These are phyloP conservation scores for Poeciliopsis prolifica DNA, from an alignment of 2,113 vertebrate genomes.

Conservation along the genomic window DNA sequence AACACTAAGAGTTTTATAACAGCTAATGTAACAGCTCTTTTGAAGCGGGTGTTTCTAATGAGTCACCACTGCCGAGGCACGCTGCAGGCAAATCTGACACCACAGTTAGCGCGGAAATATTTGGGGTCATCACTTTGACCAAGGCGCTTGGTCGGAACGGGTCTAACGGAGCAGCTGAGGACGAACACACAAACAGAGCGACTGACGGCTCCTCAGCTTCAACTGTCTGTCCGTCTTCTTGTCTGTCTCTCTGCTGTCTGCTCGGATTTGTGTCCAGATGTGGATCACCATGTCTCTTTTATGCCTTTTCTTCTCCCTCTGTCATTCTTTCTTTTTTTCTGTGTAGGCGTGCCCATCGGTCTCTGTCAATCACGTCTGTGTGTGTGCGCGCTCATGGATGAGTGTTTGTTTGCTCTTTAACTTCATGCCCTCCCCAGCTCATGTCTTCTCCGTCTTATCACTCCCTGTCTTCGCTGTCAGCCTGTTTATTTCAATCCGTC, in stretches of 20 bases:
- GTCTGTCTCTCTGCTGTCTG: constrained; percentile 60
- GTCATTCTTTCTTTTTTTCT: constrained; percentile 60
- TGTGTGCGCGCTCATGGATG: constrained; percentile 1
- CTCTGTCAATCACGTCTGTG: constrained; percentile 57
- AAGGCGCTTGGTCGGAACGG: constrained; percentile 23
- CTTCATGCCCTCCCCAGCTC: constrained; percentile 46
- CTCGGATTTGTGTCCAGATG: constrained; percentile 49
- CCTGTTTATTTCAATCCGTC: constrained; percentile 65
- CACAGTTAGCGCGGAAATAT: constrained; percentile 14
- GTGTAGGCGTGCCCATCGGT: constrained; percentile 63
- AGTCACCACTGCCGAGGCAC: constrained; percentile 29
- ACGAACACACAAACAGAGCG: constrained; percentile 45
- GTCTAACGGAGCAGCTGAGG: constrained; percentile 30
- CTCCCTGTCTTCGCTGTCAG: constrained; percentile 51
- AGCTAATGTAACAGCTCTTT: constrained; percentile 6
- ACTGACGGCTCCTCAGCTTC: constrained; percentile 29
- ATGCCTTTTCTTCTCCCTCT: constrained; percentile 30
- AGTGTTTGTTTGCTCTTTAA: constrained; percentile 27
- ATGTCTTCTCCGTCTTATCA: constrained; percentile 38
- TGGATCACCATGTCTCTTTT: constrained; percentile 54
- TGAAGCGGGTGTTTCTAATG: constrained; percentile 8
- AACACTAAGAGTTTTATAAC: constrained; percentile 12
- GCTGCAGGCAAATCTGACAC: constrained; percentile 21
- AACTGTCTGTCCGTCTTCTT: constrained; percentile 40
- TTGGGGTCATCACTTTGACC: constrained; percentile 32